phyloP scores from a whole-genome alignment of 2,797 vertebrate species.

The Falco rusticolus region DNA sequence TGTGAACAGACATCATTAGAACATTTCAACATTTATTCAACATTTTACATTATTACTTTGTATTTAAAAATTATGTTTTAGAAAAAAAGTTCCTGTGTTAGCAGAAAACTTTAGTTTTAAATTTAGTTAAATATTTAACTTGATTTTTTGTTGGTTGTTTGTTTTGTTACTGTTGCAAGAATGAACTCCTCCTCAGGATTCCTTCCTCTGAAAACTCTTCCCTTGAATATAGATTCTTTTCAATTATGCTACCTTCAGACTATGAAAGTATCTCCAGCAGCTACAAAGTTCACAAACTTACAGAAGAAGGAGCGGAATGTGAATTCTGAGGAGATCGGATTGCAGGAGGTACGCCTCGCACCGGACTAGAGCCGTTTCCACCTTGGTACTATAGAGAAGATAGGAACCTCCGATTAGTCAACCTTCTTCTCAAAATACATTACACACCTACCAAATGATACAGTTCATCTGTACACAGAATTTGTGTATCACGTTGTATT shows the following conservation, averaged over 20 bases:
- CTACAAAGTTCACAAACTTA: slow-evolving; percentile 73
- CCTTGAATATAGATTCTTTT: background rate
- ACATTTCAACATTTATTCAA: background rate
- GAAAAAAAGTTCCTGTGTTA: background rate
- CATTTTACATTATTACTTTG: background rate
- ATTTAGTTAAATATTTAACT: background rate
- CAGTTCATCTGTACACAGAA: background rate
- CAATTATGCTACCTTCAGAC: background rate
- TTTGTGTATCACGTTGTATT: background rate
- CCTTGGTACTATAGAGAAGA: slow-evolving; percentile 88
- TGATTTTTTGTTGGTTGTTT: background rate
- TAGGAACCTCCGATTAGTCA: background rate
- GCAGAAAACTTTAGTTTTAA: background rate
- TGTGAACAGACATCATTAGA: background rate
- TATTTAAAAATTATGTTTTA: background rate
- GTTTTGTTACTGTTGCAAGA: background rate
- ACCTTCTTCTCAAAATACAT: background rate
- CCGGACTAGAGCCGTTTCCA: slow-evolving; percentile 97
- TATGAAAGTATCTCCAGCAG: background rate
- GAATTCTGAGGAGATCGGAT: slow-evolving; percentile 98
- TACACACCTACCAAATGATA: background rate
- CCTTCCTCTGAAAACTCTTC: background rate
- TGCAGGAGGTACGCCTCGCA: slow-evolving; percentile 91
- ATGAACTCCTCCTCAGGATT: background rate
- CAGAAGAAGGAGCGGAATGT: slow-evolving; percentile 94